Evolutionary conservation across 1,140 invertebrate genomes (phyloP), one percentile per base, ranked within the genome.

Genomic region (Drosophila chauvacae): DNA sequence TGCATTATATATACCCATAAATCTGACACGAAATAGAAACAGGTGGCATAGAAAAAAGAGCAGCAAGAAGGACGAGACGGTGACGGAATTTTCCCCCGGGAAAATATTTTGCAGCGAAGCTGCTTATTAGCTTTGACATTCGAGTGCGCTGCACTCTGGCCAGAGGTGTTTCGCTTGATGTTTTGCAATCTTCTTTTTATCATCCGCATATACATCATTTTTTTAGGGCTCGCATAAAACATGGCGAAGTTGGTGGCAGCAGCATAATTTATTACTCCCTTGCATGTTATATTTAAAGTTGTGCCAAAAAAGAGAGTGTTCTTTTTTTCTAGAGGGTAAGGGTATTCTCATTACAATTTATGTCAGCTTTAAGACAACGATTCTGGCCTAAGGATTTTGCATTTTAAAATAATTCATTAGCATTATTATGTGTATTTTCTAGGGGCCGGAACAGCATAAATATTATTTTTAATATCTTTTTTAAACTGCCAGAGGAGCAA

Each of bases 91-190:
- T 51, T 60, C 41, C 66, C 66, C n/a, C 23, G 56, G 70, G 75
- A 66, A 48, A 60, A 66, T 61, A 60, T 51, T 72, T 41, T 28
- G 26, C 68, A 28, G 23, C 20, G 56, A 72, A 80, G 73, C 73
- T 77, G 71, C 68, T 84, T 83, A 88, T 88, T 87, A 87, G 80
- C 80, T 83, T 77, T 80, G 77, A 61, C 80, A 65, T 68, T 63
- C 51, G 68, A 72, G 51, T 55, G 59, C 35, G 60, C 58, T 83
- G 75, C 39, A 61, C 39, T 74, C n/a, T 23, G 55, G 66, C 55
- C 70, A 44, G 42, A 72, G 66, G 51, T 69, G 61, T 63, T 59
- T 62, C 28, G 57, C 56, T 50, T 77, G 64, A 77, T 76, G 79
- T 57, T 70, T 47, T 51, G 51, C 57, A 81, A 81, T 72, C 69